A percentile compares a stretch with the other conserved stretches of the same genome.
Conservation (phyloP, 2,888 invertebrate genomes). For the Chesias legatella region DNA sequence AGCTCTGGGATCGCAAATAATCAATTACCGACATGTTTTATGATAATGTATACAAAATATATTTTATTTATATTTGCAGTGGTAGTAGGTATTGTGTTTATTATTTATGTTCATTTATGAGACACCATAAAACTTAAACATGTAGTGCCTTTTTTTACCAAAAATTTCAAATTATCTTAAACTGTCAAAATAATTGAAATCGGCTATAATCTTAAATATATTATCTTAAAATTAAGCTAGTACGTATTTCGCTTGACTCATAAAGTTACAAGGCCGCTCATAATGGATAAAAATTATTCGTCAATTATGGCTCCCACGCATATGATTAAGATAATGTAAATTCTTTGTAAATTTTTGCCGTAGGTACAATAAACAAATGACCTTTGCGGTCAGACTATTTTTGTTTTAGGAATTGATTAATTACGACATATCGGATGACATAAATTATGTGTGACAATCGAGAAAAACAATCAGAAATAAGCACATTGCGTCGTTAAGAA, state of each 20-base stretch:
- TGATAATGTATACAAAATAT: no score
- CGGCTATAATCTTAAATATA: constrained; percentile 33
- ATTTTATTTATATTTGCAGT: no score
- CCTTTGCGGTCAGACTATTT: constrained; percentile 33
- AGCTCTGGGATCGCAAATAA: no score
- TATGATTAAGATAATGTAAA: constrained; percentile 35
- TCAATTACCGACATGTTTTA: no score
- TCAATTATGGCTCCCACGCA: constrained; percentile 39
- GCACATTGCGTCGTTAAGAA: not conserved
- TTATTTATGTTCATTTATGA: no score
- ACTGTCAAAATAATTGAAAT: constrained; percentile 33
- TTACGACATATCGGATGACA: not conserved
- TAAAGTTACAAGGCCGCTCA: constrained; percentile 32
- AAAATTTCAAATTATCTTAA: not conserved
- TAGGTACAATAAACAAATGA: constrained; percentile 31
- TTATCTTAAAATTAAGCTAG: no score
- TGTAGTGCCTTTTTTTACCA: no score
- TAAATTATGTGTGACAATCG: no score
- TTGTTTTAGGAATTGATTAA: constrained; percentile 11
- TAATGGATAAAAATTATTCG: constrained; percentile 39
- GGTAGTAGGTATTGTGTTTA: no score
- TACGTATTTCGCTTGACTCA: constrained; percentile 36
- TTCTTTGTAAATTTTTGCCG: constrained; percentile 29
- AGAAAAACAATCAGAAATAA: no score
- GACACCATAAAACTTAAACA: no score